A percentile compares a stretch with the other conserved stretches of the same genome.
Conservation (phyloP, 2,888 invertebrate species). For the Acrobasis suavella region DNA sequence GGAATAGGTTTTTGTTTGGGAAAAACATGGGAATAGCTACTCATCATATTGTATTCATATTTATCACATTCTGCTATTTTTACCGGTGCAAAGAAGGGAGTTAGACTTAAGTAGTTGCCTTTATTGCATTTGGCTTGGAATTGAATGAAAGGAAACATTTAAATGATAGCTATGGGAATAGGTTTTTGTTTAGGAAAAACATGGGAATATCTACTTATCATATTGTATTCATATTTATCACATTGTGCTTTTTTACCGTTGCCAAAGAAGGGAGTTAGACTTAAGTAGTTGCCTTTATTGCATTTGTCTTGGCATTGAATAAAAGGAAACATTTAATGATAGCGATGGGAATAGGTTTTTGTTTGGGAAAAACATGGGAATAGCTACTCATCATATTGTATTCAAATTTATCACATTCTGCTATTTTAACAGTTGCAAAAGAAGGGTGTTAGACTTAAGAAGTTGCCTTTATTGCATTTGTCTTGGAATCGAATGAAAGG, state of each 20-base stretch:
- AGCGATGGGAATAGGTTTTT: not conserved
- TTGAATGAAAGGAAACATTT: slow-evolving; percentile 18
- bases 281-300: too few species aligned
- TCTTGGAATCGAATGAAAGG: slow-evolving; percentile 17
- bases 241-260: too few species aligned
- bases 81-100: too few species aligned
- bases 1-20: slow-evolving; percentile 5
- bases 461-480: too few species aligned
- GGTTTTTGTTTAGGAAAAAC: not conserved
- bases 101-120: not conserved
- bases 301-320: slow-evolving; percentile 10
- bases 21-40: slow-evolving; percentile 6
- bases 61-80: not conserved
- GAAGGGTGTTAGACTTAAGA: too few species aligned
- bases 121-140: not conserved
- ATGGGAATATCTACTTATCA: too few species aligned
- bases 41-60: not conserved
- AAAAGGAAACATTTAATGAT: slow-evolving; percentile 14
- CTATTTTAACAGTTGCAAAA: too few species aligned
- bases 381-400: too few species aligned
- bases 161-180: slow-evolving; percentile 10
- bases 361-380: too few species aligned
- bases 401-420: too few species aligned
- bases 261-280: too few species aligned
- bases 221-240: too few species aligned